Percentiles rank a stretch among this genome's conserved stretches.
Evolutionary conservation across 2,888 invertebrate species (phyloP).

Genomic region (Leptura quadrifasciata): DNA sequence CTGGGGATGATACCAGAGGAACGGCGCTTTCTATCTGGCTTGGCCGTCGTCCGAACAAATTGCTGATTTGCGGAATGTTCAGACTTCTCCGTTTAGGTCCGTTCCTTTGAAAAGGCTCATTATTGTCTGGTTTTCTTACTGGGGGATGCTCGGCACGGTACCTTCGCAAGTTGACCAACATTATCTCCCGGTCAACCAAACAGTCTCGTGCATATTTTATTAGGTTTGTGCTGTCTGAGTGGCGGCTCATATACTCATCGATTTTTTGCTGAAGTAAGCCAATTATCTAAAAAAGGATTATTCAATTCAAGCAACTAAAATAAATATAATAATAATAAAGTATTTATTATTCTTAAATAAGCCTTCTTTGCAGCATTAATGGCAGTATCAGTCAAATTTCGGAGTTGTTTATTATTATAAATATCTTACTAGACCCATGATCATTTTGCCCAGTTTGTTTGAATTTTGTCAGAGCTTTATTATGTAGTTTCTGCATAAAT

Average conservation of each 20-base stretch:
- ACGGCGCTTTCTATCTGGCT: conserved; percentile 71
- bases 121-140: conserved; percentile 52
- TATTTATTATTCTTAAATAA: too few species aligned
- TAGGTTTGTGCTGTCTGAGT: conserved; percentile 78
- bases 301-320: too few species aligned
- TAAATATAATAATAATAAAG: too few species aligned
- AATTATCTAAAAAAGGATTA: conserved; percentile 77
- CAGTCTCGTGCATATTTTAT: conserved; percentile 87
- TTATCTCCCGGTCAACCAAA: conserved; percentile 86
- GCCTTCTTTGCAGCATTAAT: too few species aligned
- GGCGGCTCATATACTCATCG: conserved; percentile 83
- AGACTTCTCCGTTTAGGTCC: conserved; percentile 86
- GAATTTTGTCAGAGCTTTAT: too few species aligned
- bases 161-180: conserved; percentile 82
- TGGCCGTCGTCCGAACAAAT: conserved; percentile 76
- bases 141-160: conserved; percentile 75
- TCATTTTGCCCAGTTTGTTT: too few species aligned
- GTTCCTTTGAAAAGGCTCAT: conserved; percentile 78
- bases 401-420: too few species aligned
- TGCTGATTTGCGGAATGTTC: conserved; percentile 85
- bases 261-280: conserved; percentile 89
- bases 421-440: too few species aligned
- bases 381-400: too few species aligned
- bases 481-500: too few species aligned
- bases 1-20: conserved; percentile 61